These are phyloP conservation scores for Tetranychus piercei DNA, from an alignment of 2,888 invertebrate species.

Conservation along the genomic window DNA sequence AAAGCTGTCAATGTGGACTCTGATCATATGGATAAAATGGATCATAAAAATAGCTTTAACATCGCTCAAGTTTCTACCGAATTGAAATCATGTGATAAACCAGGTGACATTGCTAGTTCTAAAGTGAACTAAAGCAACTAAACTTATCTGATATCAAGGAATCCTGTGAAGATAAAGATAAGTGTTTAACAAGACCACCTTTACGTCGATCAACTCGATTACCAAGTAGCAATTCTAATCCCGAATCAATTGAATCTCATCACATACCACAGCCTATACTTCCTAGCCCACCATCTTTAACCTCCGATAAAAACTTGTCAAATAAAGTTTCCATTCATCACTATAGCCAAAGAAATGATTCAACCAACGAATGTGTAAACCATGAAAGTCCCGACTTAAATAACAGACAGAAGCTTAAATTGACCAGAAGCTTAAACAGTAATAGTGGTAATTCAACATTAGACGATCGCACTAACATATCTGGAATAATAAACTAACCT, in stretches of 20 bases:
- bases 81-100: neutral
- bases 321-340: neutral
- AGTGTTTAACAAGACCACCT: neutral
- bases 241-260: conserved; percentile 2
- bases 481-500: too few relatives aligned
- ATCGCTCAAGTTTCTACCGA: neutral
- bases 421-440: conserved; percentile 23
- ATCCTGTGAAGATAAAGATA: neutral
- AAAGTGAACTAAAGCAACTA: neutral
- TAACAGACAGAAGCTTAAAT: conserved; percentile 22
- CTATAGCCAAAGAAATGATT: conserved; percentile 6
- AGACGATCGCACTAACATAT: conserved; percentile 5
- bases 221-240: neutral
- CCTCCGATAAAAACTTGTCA: neutral
- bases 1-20: neutral
- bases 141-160: neutral
- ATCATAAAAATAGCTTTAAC: neutral
- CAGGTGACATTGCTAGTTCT: neutral
- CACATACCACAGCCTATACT: neutral
- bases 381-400: conserved; percentile 19
- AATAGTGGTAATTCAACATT: neutral
- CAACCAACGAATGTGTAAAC: conserved; percentile 14
- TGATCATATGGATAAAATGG: neutral
- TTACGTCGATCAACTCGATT: neutral
- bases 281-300: neutral